phyloP scores from a whole-genome alignment of 2,113 vertebrate species.

The Cervus canadensis region DNA sequence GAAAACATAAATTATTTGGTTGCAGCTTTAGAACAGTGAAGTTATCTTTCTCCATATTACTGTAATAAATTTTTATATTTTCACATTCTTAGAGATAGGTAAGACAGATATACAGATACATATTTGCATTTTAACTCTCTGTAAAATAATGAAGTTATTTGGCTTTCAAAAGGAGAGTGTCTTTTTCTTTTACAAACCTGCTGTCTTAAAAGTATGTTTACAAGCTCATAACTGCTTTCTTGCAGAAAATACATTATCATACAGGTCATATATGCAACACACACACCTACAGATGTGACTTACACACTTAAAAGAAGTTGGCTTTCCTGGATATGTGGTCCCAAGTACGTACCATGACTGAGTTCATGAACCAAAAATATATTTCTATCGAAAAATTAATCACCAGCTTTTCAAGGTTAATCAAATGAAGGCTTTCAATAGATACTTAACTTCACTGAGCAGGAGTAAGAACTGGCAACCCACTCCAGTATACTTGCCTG shows the following conservation, averaged over 20 bases:
- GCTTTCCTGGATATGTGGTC: background rate
- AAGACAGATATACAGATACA: too few relatives aligned
- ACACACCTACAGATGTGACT: background rate
- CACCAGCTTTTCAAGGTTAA: background rate
- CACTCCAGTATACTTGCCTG: background rate
- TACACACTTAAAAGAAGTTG: background rate
- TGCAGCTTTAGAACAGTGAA: background rate
- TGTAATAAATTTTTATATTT: too few relatives aligned
- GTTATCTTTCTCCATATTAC: background rate
- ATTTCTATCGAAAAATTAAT: background rate
- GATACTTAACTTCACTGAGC: background rate
- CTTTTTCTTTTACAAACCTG: too few relatives aligned
- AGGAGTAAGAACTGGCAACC: background rate
- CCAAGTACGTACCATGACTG: background rate
- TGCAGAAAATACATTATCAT: background rate
- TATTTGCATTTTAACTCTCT: too few relatives aligned
- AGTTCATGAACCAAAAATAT: background rate
- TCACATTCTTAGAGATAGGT: too few relatives aligned
- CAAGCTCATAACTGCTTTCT: background rate
- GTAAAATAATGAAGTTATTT: too few relatives aligned
- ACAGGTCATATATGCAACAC: background rate
- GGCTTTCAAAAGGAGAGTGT: too few relatives aligned
- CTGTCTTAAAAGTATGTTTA: background rate
- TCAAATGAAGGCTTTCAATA: background rate
- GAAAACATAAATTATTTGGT: background rate